Evolutionary conservation across 2,113 vertebrate genomes (phyloP).

Genomic region (Opisthocomus hoazin): DNA sequence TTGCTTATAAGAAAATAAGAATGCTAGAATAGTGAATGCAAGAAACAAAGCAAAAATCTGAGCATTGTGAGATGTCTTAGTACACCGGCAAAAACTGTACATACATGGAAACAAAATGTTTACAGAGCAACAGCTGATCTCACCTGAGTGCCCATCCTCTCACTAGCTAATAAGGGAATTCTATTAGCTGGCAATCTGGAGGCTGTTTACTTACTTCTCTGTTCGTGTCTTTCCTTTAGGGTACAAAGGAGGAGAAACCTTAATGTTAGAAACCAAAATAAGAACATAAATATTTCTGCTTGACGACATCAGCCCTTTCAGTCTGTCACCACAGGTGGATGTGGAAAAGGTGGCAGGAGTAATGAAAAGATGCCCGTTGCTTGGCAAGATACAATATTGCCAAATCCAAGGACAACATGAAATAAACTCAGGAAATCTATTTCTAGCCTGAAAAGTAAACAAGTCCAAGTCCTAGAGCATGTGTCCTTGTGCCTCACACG

Average conservation of each 20-base stretch:
- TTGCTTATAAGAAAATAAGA: neutral
- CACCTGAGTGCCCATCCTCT: neutral
- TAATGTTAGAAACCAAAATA: neutral
- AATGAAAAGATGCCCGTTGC: neutral
- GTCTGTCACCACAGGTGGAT: neutral
- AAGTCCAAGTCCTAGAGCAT: neutral
- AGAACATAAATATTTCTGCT: neutral
- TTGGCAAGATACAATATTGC: neutral
- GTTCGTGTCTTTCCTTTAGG: neutral
- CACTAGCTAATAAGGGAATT: neutral
- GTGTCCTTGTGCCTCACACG: neutral
- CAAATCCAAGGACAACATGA: neutral
- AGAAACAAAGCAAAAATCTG: neutral
- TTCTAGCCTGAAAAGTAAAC: neutral
- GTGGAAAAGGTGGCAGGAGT: neutral
- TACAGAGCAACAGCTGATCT: neutral
- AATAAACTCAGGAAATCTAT: neutral
- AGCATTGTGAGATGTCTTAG: neutral
- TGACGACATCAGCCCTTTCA: neutral
- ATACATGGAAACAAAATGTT: fast-evolving
- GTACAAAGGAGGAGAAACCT: neutral
- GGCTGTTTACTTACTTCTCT: neutral
- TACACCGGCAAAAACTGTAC: neutral
- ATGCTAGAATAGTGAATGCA: neutral
- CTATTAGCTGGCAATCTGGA: neutral